Evolutionary conservation across 2,113 vertebrate genomes (phyloP), one percentile per base, ranked within the genome.

Genomic region (Tricholaema leucomelas): DNA sequence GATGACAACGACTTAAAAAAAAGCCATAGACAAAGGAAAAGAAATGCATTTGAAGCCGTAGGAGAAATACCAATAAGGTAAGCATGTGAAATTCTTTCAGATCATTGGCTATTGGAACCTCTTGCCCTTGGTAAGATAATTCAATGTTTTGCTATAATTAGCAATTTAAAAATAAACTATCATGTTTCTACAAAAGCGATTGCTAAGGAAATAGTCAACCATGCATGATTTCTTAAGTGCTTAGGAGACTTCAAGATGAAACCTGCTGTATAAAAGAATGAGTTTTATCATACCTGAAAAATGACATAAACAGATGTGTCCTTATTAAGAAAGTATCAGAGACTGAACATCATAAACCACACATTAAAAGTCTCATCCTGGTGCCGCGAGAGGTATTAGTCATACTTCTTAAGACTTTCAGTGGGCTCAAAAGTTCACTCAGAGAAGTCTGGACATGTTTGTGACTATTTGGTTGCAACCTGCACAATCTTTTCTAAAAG

Each of bases 71-170:
- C 2, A 46, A 3, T 84, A 77, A 14, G 40, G 30, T 75, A 81
- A 93, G 30, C 18, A 93, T 30, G 36, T 58, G 55, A 75, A 84
- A 91, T 54, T 88, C 72, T 52, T 82, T 67, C 28, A 21, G 48
- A 66, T 71, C 44, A 67, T 36, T 79, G 59, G 79, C 35, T 83
- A 60, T 23, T 48, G 33, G 75, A 85, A 70, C 4, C 15, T n/a
- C 15, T 36, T 80, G 35, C 61, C 66, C 35, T 77, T 79, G 59
- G 58, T 67, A 65, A 46, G 20, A 87, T 65, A 93, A 93, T 31
- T 8, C 73, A 94, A 83, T 42, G 54, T 92, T 52, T 85, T 8
- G 88, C 17, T 88, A 58, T 79, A 71, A 91, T 90, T 91, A 56
- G 23, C n/a, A 86, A 52, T 65, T 36, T 24, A 50, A 50, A 73